phyloP scores from a whole-genome alignment of 2,797 vertebrate species.

The Hephaestus fuliginosus region DNA sequence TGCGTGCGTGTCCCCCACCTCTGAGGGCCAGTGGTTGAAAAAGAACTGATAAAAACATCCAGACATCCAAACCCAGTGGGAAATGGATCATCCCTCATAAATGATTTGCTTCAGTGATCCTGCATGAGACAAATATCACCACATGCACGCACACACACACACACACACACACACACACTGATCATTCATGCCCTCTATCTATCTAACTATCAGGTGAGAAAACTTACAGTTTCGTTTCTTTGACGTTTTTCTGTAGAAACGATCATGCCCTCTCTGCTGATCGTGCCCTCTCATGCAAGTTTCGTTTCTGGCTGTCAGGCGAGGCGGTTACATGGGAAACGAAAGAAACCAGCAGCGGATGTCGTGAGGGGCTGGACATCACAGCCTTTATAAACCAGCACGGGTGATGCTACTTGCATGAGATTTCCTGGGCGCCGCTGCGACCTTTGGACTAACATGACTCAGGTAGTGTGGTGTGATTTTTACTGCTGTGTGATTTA shows the following conservation, averaged over 20 bases:
- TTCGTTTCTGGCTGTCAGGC: conserved; percentile 38
- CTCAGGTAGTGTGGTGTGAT: conserved; percentile 39
- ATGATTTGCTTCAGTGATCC: not conserved
- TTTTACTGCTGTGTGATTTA: not conserved
- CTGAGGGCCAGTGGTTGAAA: no score
- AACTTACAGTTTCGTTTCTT: conserved; percentile 41
- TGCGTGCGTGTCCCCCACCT: no score
- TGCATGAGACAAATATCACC: no score
- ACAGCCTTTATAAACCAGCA: conserved; percentile 25
- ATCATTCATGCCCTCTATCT: no score
- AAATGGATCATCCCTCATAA: not conserved
- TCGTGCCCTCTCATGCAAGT: conserved; percentile 1
- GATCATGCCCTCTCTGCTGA: fast-evolving
- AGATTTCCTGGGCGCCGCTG: not conserved
- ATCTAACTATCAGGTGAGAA: no score
- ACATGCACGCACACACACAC: no score
- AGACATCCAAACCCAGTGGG: no score
- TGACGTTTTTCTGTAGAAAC: not conserved
- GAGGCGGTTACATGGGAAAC: not conserved
- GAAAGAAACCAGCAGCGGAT: fast-evolving
- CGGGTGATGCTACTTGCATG: no score
- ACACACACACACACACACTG: no score
- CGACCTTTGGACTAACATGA: not conserved
- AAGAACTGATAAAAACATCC: not conserved
- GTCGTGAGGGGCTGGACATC: not conserved